These are phyloP conservation scores for Tanytarsus gracilentus DNA, from an alignment of 2,888 invertebrate genomes.

Conservation along the genomic window DNA sequence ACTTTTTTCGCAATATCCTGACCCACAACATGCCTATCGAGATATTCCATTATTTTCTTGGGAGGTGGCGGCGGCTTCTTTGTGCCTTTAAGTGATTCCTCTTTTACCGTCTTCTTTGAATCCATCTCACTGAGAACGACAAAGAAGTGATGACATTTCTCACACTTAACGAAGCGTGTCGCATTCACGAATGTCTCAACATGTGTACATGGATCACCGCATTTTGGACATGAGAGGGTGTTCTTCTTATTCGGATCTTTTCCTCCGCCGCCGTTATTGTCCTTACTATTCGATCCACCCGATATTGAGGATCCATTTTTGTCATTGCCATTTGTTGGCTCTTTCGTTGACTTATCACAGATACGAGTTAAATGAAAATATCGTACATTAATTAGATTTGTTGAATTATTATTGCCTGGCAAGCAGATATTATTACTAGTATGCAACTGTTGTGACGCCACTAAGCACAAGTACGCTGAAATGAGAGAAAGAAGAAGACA, in stretches of 20 bases:
- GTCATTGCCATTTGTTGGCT: slow-evolving; percentile 27
- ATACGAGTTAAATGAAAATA: slow-evolving; percentile 31
- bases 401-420: not conserved
- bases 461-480: slow-evolving; percentile 21
- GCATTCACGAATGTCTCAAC: slow-evolving; percentile 96
- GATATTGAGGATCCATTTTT: slow-evolving; percentile 25
- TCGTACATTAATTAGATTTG: slow-evolving; percentile 8
- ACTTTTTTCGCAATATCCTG: slow-evolving; percentile 97
- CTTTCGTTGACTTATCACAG: slow-evolving; percentile 33
- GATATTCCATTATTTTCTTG: slow-evolving; percentile 92
- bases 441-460: slow-evolving; percentile 24
- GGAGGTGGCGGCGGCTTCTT: slow-evolving; percentile 90
- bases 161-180: slow-evolving; percentile 93
- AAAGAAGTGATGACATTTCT: slow-evolving; percentile 96
- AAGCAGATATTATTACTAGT: slow-evolving; percentile 4
- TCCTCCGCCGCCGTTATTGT: slow-evolving; percentile 48
- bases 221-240: slow-evolving; percentile 87
- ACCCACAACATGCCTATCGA: slow-evolving; percentile 94
- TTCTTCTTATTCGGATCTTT: slow-evolving; percentile 55
- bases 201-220: slow-evolving; percentile 94
- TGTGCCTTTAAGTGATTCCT: slow-evolving; percentile 51
- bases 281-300: slow-evolving; percentile 37
- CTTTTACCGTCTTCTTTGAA: slow-evolving; percentile 76
- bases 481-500: not conserved
- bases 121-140: slow-evolving; percentile 91